Percentiles rank a stretch among this genome's conserved stretches.
phyloP scores from a whole-genome alignment of 2,797 vertebrate species.

The Falco biarmicus region DNA sequence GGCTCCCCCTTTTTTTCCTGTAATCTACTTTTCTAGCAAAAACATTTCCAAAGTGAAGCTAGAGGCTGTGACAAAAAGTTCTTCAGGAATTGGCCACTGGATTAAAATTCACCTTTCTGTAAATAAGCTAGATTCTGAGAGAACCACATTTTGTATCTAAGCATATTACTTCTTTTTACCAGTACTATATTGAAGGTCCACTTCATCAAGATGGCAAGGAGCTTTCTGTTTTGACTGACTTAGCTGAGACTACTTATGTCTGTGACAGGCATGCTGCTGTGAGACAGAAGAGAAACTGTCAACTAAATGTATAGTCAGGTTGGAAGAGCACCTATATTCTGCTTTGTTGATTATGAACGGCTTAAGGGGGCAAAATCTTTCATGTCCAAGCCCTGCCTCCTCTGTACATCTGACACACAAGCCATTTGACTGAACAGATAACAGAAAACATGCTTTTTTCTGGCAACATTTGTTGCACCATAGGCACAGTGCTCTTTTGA shows the following conservation, averaged over 20 bases:
- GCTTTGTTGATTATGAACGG: not conserved
- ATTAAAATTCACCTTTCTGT: slow-evolving; percentile 58
- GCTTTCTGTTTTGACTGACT: slow-evolving; percentile 28
- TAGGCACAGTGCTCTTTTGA: not conserved
- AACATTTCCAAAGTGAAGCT: slow-evolving; percentile 22
- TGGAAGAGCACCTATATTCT: not conserved
- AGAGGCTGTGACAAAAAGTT: slow-evolving; percentile 2
- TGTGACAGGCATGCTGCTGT: slow-evolving; percentile 11
- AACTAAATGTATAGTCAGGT: not conserved
- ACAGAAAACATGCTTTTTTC: not conserved
- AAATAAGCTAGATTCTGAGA: slow-evolving; percentile 3
- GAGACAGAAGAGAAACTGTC: slow-evolving; percentile 24
- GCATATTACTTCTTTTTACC: not conserved
- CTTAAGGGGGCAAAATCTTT: slow-evolving; percentile 36
- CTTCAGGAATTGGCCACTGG: slow-evolving; percentile 6
- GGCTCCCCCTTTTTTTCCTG: not conserved
- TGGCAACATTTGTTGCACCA: not conserved
- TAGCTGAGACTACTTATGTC: not conserved
- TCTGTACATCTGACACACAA: not conserved
- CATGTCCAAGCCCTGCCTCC: not conserved
- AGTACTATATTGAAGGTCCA: not conserved
- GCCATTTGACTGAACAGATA: not conserved
- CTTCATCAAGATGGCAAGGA: not conserved
- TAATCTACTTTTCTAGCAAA: slow-evolving; percentile 46
- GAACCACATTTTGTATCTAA: not conserved